phyloP scores from a whole-genome alignment of 2,113 vertebrate genomes.

The Pristiophorus japonicus region DNA sequence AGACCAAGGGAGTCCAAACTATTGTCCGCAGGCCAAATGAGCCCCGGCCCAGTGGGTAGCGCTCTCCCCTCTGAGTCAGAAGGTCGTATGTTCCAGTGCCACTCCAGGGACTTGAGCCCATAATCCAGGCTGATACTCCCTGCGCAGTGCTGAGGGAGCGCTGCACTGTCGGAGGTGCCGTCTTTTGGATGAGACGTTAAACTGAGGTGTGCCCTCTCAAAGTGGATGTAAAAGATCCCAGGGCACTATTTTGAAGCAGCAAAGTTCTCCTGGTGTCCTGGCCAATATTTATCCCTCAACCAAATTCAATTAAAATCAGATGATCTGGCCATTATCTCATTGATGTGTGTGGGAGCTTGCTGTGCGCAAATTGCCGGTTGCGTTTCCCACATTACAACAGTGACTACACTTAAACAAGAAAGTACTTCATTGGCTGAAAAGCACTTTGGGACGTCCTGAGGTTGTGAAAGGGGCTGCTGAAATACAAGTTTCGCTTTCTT shows the following conservation, averaged over 20 bases:
- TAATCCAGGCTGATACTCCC: background rate
- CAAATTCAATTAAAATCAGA: background rate
- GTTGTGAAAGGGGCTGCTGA: background rate
- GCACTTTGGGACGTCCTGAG: background rate
- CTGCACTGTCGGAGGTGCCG: background rate
- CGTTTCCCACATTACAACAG: background rate
- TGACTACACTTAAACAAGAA: background rate
- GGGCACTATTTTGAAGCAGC: background rate
- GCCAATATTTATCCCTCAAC: background rate
- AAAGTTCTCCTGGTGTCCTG: background rate
- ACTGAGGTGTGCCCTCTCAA: background rate
- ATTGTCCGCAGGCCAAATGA: background rate
- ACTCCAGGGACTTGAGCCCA: background rate
- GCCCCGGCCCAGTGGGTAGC: background rate
- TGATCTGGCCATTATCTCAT: background rate
- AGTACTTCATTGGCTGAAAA: background rate
- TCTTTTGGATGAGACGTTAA: background rate
- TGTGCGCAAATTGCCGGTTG: background rate
- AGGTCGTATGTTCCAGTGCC: background rate
- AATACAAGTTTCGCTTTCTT: background rate
- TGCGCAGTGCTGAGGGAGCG: background rate
- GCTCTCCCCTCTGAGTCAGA: background rate
- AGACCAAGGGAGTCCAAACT: background rate
- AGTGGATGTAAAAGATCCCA: background rate
- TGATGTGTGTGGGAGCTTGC: background rate